Evolutionary conservation across 2,797 vertebrate genomes (phyloP).

Genomic region (Acropternis orthonyx): DNA sequence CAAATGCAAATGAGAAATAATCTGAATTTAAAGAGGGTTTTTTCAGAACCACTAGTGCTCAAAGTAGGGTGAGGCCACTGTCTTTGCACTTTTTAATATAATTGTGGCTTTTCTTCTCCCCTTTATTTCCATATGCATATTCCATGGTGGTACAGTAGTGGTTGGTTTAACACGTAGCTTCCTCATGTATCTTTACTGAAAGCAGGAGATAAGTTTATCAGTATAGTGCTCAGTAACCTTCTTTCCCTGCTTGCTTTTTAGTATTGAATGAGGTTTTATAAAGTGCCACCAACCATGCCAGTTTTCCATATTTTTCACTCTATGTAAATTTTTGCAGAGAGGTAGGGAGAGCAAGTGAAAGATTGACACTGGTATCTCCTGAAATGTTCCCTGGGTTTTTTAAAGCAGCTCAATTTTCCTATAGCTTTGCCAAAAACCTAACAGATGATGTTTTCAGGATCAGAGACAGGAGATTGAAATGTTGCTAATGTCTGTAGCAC

Average conservation of each 20-base stretch:
- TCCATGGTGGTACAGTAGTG: neutral
- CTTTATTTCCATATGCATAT: neutral
- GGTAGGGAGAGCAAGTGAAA: slow-evolving; percentile 4
- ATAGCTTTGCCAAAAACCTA: neutral
- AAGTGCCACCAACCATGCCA: neutral
- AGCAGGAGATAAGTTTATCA: slow-evolving; percentile 26
- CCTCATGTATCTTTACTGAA: slow-evolving; percentile 9
- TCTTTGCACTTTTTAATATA: slow-evolving; percentile 22
- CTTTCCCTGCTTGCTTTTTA: slow-evolving; percentile 11
- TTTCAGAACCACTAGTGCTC: neutral
- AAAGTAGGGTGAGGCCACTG: neutral
- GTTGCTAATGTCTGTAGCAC: slow-evolving; percentile 57
- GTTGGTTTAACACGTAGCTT: neutral
- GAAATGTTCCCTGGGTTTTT: neutral
- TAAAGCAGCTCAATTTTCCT: slow-evolving; percentile 46
- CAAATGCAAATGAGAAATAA: slow-evolving; percentile 64
- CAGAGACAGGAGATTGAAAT: slow-evolving; percentile 62
- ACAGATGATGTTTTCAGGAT: slow-evolving; percentile 59
- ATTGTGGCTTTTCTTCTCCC: neutral
- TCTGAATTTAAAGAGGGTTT: slow-evolving; percentile 40
- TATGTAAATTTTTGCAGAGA: slow-evolving; percentile 48
- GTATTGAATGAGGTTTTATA: slow-evolving; percentile 18
- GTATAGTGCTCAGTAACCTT: neutral
- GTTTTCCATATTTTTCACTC: slow-evolving; percentile 30
- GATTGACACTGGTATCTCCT: slow-evolving; percentile 46